Evolutionary conservation across 2,797 vertebrate species (phyloP), one percentile per base, ranked within the genome.

Genomic region (Sphenodon punctatus): DNA sequence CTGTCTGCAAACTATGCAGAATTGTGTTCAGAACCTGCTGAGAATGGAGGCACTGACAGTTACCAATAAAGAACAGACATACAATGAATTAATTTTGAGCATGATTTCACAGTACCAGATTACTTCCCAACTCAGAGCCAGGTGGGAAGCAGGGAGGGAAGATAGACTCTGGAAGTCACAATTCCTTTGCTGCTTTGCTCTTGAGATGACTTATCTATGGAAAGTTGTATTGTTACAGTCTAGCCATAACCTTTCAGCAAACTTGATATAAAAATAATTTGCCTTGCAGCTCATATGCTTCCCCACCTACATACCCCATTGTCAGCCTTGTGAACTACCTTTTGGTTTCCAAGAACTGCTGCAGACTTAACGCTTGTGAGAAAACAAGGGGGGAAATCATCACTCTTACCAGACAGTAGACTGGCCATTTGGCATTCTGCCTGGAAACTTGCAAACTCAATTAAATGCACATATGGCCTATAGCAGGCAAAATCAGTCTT

Each of bases 371-470:
- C 80, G 65, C 63, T 79, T 83, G 59, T 72, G 74, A 90, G 64
- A 83, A 67, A n/a, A 84, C 85, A 67, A 92, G 25, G 64, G 48
- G 42, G 41, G 51, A 72, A 38, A 89, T 89, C 58, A 82, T 76
- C 75, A 53, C 85, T 87, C 66, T 69, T 89, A 89, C 89, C 90
- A 94, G 88, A 89, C 39, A 53, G 83, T 78, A 92, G 81, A 68
- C 71, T 82, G 82, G 79, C 90, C 88, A 87, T 89, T 94, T 94
- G 94, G 93, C 92, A 85, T 82, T 61, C 87, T 93, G 90, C 95
- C 93, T 92, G 48, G 90, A 90, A 95, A 94, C 83, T 92, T 94
- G 83, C 80, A 93, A 92, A 95, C 91, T 95, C 94, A 92, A 94
- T 95, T 95, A 93, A 93, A 94, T 69, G 72, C 87, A 85, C 93